Evolutionary conservation across 2,888 invertebrate genomes (phyloP), one percentile per base, ranked within the genome.

Genomic region (Drosophila quasianomalipes): DNA sequence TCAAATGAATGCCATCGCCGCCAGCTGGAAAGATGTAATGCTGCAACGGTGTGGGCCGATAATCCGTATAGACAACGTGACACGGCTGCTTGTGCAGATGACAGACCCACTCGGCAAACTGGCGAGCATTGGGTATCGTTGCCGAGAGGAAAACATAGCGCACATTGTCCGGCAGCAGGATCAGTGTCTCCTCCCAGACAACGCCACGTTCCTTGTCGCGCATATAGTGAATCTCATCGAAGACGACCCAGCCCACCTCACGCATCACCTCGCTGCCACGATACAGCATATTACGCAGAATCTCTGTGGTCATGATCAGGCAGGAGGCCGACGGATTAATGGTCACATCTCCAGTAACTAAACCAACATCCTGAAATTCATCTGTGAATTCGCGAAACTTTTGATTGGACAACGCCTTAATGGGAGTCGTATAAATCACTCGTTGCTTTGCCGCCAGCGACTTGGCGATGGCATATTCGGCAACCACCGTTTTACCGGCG

Each of bases 151-250:
- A 99, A 9, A 99, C 99, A 93, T 98, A 99, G 92, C 98, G 98
- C 0, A 99, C 99, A 92, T 98, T 99, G 93, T 99, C 98, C 0
- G 99, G 99, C 47, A 99, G 94, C 39, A 99, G 95, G 91, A 99
- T 99, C 41, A 99, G 95, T 0, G 99, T 99, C 94, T 99, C 99
- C 94, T 93, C 93, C 99, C 99, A 99, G 1, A 99, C 99, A 12
- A 99, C 99, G 60, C 99, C 99, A 91, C 99, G 95, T 93, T 99
- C 99, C 94, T 99, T 99, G 93, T 99, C 99, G 89, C 99, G 96
- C 99, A 99, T 99, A 93, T 99, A 99, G 94, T 99, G 99, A 89
- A 99, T 99, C 94, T 99, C 99, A 93, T 99, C 99, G 94, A 99
- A 99, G 63, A 99, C 95, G 2, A 99, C 99, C 99, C 99, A 99